phyloP scores from a whole-genome alignment of 2,113 vertebrate genomes.

The Machaerirhynchus nigripectus region DNA sequence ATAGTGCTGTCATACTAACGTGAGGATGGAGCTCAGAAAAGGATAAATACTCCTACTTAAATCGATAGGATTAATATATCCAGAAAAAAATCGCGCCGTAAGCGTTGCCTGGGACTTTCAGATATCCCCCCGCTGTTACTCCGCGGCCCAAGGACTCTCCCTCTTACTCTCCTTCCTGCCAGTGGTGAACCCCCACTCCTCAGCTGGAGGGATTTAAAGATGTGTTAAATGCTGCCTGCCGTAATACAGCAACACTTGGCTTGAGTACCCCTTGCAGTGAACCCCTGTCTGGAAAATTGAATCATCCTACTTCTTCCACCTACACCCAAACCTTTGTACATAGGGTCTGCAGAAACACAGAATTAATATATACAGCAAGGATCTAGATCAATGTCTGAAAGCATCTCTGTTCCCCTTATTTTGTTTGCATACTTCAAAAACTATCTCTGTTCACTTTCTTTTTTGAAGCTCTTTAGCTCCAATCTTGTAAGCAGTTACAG shows the following conservation, averaged over 20 bases:
- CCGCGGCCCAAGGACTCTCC: background rate
- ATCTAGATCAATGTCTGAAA: background rate
- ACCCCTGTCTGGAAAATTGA: background rate
- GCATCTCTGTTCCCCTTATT: background rate
- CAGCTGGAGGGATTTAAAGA: background rate
- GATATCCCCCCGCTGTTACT: background rate
- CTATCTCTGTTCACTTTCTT: background rate
- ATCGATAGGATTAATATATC: background rate
- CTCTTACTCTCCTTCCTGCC: background rate
- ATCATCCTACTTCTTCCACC: background rate
- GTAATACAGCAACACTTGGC: background rate
- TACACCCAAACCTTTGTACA: background rate
- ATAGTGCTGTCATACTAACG: background rate
- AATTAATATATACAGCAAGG: background rate
- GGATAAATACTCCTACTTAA: background rate
- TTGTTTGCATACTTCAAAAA: slow-evolving; percentile 1
- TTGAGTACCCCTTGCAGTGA: background rate
- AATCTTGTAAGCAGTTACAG: background rate
- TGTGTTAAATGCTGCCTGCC: background rate
- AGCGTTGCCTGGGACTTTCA: background rate
- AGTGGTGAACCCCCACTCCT: background rate
- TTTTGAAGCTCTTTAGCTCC: background rate
- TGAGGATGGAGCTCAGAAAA: background rate
- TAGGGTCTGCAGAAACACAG: background rate
- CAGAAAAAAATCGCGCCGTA: background rate